A percentile compares a stretch with the other conserved stretches of the same genome.
Conservation (phyloP, 2,113 vertebrate genomes). For the Ariopsis seemanni region DNA sequence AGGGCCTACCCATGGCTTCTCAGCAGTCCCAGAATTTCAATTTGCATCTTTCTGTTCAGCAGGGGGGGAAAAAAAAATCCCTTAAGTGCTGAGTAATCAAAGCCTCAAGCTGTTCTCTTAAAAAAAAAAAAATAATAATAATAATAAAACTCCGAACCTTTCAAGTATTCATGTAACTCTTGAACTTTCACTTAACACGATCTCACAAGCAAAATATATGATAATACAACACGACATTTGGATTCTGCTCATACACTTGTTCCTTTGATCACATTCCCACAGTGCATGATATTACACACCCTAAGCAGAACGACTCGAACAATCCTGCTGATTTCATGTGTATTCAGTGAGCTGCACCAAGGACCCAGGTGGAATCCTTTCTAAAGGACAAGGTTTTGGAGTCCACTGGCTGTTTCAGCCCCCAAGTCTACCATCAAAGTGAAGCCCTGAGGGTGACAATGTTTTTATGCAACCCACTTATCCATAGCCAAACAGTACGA, state of each 20-base stretch:
- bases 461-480: not conserved
- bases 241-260: slow-evolving; percentile 1
- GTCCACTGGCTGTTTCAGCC: slow-evolving; percentile 19
- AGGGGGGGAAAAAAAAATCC: not conserved
- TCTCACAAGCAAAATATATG: slow-evolving; percentile 4
- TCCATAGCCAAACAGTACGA: not conserved
- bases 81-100: slow-evolving; percentile 16
- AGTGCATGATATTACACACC: not conserved
- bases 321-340: not conserved
- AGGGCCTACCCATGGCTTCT: not conserved
- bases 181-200: not conserved
- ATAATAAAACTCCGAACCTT: not conserved
- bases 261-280: slow-evolving; percentile 25
- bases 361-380: slow-evolving; percentile 10
- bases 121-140: not conserved
- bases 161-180: slow-evolving; percentile 3
- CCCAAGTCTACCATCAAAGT: slow-evolving; percentile 29
- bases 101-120: too few relatives aligned
- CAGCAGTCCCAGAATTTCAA: not conserved
- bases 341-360: not conserved
- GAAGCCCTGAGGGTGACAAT: slow-evolving; percentile 4
- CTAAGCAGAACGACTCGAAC: not conserved
- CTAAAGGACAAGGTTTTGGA: slow-evolving; percentile 35
- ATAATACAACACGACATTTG: not conserved
- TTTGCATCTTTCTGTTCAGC: slow-evolving; percentile 11